Base-by-base conservation (phyloP, 2,113 vertebrate genomes). In the Australoheros scitulus region DNA sequence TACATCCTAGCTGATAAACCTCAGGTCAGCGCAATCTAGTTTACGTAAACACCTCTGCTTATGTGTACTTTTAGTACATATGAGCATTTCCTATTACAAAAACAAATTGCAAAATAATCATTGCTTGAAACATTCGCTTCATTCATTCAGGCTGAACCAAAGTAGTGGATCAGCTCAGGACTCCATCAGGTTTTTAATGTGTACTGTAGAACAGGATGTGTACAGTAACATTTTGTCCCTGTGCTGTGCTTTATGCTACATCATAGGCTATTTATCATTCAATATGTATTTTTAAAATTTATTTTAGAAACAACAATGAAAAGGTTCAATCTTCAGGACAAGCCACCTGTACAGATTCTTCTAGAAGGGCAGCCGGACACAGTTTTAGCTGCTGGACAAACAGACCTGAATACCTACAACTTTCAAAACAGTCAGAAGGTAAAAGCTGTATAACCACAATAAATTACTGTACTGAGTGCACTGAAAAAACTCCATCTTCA, bases 381-480 rank as follows among this genome's bases (percentile, higher is more conserved):
- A 0, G 60, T 93, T 7, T 76, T 57, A 29, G 43, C 26, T 34
- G 81, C 41, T 26, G 87, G 82, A 79, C 47, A 59, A 3, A 82
- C 15, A 14, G 17, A 81, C 20, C 56, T 94, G 22, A 24, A 22
- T 18, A 47, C n/a, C 3, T 61, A 84, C 61, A 22, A 87, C 80
- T 89, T 93, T 58, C 8, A 77, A 22, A 29, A 26, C 14, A 65
- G 6, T 26, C 6, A 3, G 0, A 0, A 79, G 89, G 92, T 91
- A 80, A 11, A 6, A 20, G 2, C 15, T 55, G 7, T 20, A n/a
- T 20, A 20, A 22, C 11, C 18, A 24, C 26, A 64, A 1, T 18
- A 52, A 52, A 52, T 5, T 1, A 0, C 8, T 41, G n/a, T 13
- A 20, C 7, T 17, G 34, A 18, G 29, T 15, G 7, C 43, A 32